phyloP scores from a whole-genome alignment of 2,888 invertebrate genomes.

The Nomada hirtipes region DNA sequence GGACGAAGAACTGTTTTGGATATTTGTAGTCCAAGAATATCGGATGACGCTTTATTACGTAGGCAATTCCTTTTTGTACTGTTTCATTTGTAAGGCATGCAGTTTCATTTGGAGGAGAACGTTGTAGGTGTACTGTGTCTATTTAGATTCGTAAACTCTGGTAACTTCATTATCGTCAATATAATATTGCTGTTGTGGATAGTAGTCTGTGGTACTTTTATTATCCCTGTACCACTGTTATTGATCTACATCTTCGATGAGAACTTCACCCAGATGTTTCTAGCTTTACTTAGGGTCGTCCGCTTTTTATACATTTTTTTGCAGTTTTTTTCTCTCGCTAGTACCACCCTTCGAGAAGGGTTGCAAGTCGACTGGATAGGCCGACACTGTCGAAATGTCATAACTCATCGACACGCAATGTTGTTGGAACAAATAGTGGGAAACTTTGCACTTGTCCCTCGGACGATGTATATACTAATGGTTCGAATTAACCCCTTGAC shows the following conservation, averaged over 20 bases:
- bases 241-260: constrained; percentile 25
- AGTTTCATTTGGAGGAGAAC: too few relatives aligned
- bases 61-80: too few relatives aligned
- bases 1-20: too few relatives aligned
- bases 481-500: constrained; percentile 71
- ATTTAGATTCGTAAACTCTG: too few relatives aligned
- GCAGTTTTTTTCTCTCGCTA: constrained; percentile 46
- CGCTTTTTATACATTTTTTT: constrained; percentile 56
- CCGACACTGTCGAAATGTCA: constrained; percentile 62
- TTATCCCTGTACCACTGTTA: not conserved
- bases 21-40: too few relatives aligned
- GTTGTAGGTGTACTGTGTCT: not conserved
- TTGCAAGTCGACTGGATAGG: constrained; percentile 33
- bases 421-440: constrained; percentile 70
- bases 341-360: constrained; percentile 53
- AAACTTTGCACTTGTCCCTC: constrained; percentile 64
- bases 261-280: constrained; percentile 8
- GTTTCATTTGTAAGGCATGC: too few relatives aligned
- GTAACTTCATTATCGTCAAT: too few relatives aligned
- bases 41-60: too few relatives aligned
- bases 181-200: too few relatives aligned
- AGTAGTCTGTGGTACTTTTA: too few relatives aligned
- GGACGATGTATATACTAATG: constrained; percentile 60
- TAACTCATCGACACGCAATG: constrained; percentile 67
- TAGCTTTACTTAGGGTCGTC: not conserved